Percentiles rank a stretch among this genome's conserved stretches.
These are phyloP conservation scores for Cyclophora punctaria DNA, from an alignment of 2,888 invertebrate genomes.

Conservation along the genomic window DNA sequence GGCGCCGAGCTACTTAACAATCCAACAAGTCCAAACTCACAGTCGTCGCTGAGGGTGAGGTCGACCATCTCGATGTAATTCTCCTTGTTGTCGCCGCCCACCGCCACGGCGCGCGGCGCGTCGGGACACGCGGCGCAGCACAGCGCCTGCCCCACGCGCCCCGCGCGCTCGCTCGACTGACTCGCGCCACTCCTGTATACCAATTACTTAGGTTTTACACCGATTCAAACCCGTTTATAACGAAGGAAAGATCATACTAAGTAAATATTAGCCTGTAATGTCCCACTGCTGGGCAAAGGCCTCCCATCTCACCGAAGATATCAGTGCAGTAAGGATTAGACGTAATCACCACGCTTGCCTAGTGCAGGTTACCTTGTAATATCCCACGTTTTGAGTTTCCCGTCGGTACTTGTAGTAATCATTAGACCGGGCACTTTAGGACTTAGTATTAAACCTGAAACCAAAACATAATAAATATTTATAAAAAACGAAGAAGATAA, in stretches of 20 bases:
- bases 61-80: slow-evolving; percentile 82
- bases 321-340: too few species aligned
- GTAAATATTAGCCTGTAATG: too few species aligned
- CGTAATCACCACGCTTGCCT: too few species aligned
- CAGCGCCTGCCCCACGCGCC: slow-evolving; percentile 82
- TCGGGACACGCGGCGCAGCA: slow-evolving; percentile 87
- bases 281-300: too few species aligned
- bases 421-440: slow-evolving; percentile 82
- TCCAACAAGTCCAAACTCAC: slow-evolving; percentile 48
- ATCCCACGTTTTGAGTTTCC: slow-evolving; percentile 92
- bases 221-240: too few species aligned
- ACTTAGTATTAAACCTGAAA: slow-evolving; percentile 81
- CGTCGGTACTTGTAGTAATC: slow-evolving; percentile 86
- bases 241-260: too few species aligned
- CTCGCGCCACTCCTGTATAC: slow-evolving; percentile 24
- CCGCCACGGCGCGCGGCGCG: slow-evolving; percentile 84
- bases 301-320: too few species aligned
- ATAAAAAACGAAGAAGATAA: too few species aligned
- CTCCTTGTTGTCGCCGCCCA: slow-evolving; percentile 90
- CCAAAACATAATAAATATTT: too few species aligned
- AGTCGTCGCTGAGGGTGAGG: slow-evolving; percentile 72
- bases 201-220: too few species aligned
- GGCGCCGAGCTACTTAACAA: too few species aligned
- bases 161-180: slow-evolving; percentile 65
- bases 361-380: slow-evolving; percentile 42